Evolutionary conservation across 2,888 invertebrate genomes (phyloP).

Genomic region (Torymus aiolomorphi): DNA sequence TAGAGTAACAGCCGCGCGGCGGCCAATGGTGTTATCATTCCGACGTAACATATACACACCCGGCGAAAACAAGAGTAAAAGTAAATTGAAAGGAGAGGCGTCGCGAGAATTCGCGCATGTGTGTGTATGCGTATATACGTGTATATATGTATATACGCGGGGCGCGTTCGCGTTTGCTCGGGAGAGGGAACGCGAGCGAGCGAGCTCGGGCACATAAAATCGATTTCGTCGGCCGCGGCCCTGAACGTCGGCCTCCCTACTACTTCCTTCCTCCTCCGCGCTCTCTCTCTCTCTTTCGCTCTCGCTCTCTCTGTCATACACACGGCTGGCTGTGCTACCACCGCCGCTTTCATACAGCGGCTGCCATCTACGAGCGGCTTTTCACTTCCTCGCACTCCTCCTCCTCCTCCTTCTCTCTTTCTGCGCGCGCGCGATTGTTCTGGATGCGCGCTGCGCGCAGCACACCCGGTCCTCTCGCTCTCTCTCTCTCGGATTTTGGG

Average conservation of each 20-base stretch:
- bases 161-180: not conserved
- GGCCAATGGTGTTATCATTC: too few relatives aligned
- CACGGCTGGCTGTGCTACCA: not conserved
- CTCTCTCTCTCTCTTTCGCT: not conserved
- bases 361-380: slow-evolving; percentile 42
- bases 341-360: slow-evolving; percentile 22
- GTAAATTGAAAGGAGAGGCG: not conserved
- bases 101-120: slow-evolving; percentile 9
- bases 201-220: slow-evolving; percentile 42
- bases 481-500: too few relatives aligned
- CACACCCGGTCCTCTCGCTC: slow-evolving; percentile 27
- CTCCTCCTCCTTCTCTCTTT: slow-evolving; percentile 44
- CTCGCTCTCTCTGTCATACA: not conserved
- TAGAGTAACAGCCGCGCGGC: too few relatives aligned
- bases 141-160: not conserved
- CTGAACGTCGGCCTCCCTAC: slow-evolving; percentile 52
- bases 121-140: not conserved
- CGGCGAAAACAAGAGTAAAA: not conserved
- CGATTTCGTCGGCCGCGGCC: slow-evolving; percentile 53
- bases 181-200: not conserved
- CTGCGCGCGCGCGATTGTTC: slow-evolving; percentile 48
- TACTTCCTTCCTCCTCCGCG: slow-evolving; percentile 50
- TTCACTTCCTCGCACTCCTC: slow-evolving; percentile 12
- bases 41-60: not conserved
- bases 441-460: slow-evolving; percentile 34